Evolutionary conservation across 2,113 vertebrate species (phyloP).

Genomic region (Australoheros scitulus): DNA sequence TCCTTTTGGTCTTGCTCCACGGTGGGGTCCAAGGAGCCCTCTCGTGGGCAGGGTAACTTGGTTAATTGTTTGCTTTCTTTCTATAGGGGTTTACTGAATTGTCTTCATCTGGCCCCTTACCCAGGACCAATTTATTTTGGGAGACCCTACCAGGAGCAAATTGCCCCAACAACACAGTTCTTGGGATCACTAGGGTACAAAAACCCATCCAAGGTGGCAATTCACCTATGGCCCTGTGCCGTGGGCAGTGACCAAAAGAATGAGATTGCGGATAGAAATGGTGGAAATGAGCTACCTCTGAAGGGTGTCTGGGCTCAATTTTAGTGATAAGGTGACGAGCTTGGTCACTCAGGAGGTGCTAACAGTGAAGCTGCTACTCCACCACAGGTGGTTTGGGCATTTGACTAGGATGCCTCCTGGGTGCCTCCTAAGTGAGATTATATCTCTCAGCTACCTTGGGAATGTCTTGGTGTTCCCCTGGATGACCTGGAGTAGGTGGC

Average conservation of each 20-base stretch:
- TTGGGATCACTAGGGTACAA: background rate
- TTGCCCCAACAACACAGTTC: background rate
- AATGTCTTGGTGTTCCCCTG: background rate
- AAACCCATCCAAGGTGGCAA: background rate
- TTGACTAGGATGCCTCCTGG: background rate
- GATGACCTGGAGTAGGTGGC: background rate
- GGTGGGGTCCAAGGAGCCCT: too few species aligned
- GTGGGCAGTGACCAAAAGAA: background rate
- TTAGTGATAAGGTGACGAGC: background rate
- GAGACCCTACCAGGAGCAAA: background rate
- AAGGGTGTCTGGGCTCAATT: background rate
- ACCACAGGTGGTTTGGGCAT: too few species aligned
- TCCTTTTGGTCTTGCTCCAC: background rate
- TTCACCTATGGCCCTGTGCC: background rate
- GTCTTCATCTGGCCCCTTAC: background rate
- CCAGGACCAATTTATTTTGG: background rate
- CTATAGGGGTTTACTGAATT: background rate
- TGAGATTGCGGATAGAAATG: background rate
- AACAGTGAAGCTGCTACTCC: background rate
- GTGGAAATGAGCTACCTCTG: background rate
- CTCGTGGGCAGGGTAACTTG: too few species aligned
- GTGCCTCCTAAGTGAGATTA: background rate
- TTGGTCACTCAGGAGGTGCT: background rate
- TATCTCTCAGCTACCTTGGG: rapidly evolving
- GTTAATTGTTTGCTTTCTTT: background rate